Base-by-base conservation (phyloP, 2,797 vertebrate genomes). In the Neolamprologus multifasciatus region DNA sequence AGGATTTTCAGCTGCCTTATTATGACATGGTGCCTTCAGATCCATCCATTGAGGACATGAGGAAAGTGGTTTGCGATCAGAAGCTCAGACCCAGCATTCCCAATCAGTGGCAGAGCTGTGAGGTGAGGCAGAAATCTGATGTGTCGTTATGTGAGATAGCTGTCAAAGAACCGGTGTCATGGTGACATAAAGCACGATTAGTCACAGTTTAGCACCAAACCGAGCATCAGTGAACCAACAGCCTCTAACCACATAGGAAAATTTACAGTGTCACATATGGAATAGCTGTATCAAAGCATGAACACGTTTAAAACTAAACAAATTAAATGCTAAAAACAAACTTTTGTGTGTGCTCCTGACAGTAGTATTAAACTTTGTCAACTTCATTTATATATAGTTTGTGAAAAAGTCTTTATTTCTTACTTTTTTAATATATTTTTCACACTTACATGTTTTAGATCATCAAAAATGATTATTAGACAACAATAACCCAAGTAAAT, bases 21-120 rank as follows among this genome's bases (percentile, higher is more conserved):
- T 98, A 98, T 4, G 98, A 99, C 57, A 96, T 98, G 89, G 98
- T 99, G 96, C 98, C 98, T 98, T 98, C 98, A 78, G 98, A 99
- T 92, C 99, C 99, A 3, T 98, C 98, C 0, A 93, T 99, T 81
- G 99, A 99, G 88, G 99, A 99, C 54, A 99, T 99, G 98, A 98
- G 95, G 93, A 98, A 96, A 90, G 97, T 98, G 33, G 98, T 98
- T 71, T 99, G 98, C 93, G 98, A 99, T 81, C 98, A 98, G 96
- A 99, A 97, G 85, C 96, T 98, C 79, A 96, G 99, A 93, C 99
- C 99, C 80, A 99, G 93, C 93, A 95, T 99, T 88, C 98, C 98
- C 79, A 99, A 99, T 94, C 99, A 99, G 93, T 99, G 99, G 99
- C 98, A 99, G 93, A 99, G 97, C 96, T 99, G 97, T 90, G 98